These are phyloP conservation scores for Suillia variegata DNA, from an alignment of 2,888 invertebrate genomes.

Conservation along the genomic window DNA sequence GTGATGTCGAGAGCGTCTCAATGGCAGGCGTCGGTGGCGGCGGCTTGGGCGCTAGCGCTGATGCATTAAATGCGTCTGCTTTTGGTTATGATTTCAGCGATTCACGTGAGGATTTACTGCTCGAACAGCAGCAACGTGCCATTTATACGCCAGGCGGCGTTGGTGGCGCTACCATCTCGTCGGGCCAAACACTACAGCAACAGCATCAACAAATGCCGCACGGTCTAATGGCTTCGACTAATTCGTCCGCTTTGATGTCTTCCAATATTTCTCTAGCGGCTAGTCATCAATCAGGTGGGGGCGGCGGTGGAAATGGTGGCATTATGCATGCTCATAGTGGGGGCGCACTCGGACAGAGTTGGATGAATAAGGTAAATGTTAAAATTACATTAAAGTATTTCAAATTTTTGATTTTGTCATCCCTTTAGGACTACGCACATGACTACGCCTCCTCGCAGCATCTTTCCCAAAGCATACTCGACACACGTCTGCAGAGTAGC, in stretches of 20 bases:
- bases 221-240: slow-evolving; percentile 43
- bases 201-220: slow-evolving; percentile 45
- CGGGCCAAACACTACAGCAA: slow-evolving; percentile 34
- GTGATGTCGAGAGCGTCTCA: slow-evolving; percentile 42
- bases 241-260: slow-evolving; percentile 55
- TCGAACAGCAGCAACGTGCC: slow-evolving; percentile 42
- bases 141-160: slow-evolving; percentile 35
- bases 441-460: slow-evolving; percentile 43
- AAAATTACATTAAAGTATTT: neutral
- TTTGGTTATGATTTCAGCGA: slow-evolving; percentile 44
- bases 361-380: slow-evolving; percentile 38
- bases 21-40: slow-evolving; percentile 27
- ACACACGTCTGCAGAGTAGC: slow-evolving; percentile 54
- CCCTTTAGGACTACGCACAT: slow-evolving; percentile 38
- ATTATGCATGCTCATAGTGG: slow-evolving; percentile 30
- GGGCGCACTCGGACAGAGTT: slow-evolving; percentile 35
- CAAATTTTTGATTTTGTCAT: neutral
- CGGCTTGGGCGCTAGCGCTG: slow-evolving; percentile 14
- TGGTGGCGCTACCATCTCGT: slow-evolving; percentile 20
- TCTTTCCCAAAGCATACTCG: slow-evolving; percentile 41
- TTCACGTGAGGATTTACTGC: slow-evolving; percentile 49
- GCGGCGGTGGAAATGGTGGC: slow-evolving; percentile 46
- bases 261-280: slow-evolving; percentile 57
- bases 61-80: slow-evolving; percentile 27
- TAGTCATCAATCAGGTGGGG: slow-evolving; percentile 55